phyloP scores from a whole-genome alignment of 2,797 vertebrate genomes.

The Babyrousa celebensis region DNA sequence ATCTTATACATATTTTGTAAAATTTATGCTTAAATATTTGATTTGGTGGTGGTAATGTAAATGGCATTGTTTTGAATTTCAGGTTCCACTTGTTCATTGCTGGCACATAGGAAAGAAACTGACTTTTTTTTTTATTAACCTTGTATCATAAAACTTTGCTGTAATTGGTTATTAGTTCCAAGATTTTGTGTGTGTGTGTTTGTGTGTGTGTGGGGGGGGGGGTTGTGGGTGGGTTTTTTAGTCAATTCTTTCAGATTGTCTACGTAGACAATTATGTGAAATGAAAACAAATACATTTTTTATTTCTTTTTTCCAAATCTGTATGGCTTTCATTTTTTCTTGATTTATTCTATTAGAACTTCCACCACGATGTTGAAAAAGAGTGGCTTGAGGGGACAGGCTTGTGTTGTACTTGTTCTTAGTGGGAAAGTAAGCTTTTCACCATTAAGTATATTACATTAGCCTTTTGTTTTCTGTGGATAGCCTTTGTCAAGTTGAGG shows the following conservation, averaged over 20 bases:
- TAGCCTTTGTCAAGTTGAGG: neutral
- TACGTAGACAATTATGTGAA: neutral
- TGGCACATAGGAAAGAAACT: neutral
- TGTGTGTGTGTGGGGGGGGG: too few relatives aligned
- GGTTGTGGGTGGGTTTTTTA: neutral
- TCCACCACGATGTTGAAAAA: neutral
- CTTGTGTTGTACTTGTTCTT: neutral
- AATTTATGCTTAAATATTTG: neutral
- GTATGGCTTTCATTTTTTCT: neutral
- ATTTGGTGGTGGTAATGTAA: neutral
- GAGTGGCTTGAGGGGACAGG: neutral
- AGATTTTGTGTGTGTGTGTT: neutral
- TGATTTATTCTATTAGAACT: neutral
- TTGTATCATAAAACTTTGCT: neutral
- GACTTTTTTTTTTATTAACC: neutral
- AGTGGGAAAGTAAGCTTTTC: neutral
- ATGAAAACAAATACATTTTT: neutral
- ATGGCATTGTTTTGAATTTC: neutral
- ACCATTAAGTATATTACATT: neutral
- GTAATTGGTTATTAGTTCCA: neutral
- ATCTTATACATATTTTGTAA: neutral
- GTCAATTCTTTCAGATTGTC: neutral
- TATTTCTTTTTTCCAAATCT: neutral
- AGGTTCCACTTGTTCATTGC: neutral
- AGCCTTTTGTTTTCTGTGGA: neutral